These are phyloP conservation scores for Danio tinwini DNA, from an alignment of 2,797 vertebrate genomes.

Conservation along the genomic window DNA sequence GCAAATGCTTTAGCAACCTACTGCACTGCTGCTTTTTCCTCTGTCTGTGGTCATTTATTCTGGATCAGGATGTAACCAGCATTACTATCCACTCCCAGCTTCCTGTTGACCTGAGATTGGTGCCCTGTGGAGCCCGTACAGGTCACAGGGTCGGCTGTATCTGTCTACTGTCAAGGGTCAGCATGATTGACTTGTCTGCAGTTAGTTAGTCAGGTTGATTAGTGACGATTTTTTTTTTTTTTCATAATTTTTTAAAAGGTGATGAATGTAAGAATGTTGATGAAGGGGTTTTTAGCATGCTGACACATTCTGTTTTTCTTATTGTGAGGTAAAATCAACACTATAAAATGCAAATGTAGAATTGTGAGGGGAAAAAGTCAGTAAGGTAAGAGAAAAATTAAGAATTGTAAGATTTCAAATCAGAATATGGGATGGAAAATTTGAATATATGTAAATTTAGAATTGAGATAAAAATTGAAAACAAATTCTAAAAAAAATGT, in stretches of 20 bases:
- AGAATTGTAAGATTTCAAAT: no score
- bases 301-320: no score
- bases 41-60: slow-evolving; percentile 21
- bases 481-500: no score
- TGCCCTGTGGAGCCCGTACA: slow-evolving; percentile 54
- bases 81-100: slow-evolving; percentile 54
- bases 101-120: slow-evolving; percentile 72
- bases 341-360: no score
- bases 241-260: neutral
- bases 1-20: slow-evolving; percentile 35
- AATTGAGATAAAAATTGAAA: no score
- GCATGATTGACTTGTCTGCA: slow-evolving; percentile 1
- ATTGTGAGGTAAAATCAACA: no score
- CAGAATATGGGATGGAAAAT: no score
- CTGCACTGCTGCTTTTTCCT: slow-evolving; percentile 21
- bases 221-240: neutral
- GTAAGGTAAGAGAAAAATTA: no score
- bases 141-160: slow-evolving; percentile 60
- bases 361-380: no score
- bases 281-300: neutral
- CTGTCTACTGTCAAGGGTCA: neutral
- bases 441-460: no score
- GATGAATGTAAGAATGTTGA: neutral
- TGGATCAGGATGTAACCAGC: slow-evolving; percentile 25
- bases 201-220: neutral